phyloP scores from a whole-genome alignment of 37 sponge, comb jelly and placozoan species.

The Haliclona indistincta region DNA sequence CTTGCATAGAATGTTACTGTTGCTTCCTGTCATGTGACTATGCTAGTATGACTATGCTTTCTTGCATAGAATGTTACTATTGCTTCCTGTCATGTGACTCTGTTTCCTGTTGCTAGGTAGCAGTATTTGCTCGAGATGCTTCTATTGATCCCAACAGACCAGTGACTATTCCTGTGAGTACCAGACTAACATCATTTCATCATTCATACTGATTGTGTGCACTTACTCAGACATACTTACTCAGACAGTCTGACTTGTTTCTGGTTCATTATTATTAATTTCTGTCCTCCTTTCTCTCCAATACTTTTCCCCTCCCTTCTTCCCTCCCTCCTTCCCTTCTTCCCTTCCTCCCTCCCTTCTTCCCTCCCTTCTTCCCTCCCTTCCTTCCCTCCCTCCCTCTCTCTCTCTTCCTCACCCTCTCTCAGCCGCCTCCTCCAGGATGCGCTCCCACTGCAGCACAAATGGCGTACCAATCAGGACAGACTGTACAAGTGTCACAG shows the following conservation, averaged over 20 bases:
- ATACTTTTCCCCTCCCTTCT: neutral
- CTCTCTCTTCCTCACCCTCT: too few species aligned
- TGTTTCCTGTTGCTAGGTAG: too few species aligned
- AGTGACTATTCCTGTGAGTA: conserved; percentile 48
- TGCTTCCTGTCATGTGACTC: too few species aligned
- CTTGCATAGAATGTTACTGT: too few species aligned
- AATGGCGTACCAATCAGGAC: conserved; percentile 39
- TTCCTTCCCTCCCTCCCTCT: conserved; percentile 17
- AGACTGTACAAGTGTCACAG: conserved; percentile 20
- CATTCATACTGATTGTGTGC: too few species aligned
- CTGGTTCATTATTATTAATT: neutral
- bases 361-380: neutral
- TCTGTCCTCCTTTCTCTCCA: neutral
- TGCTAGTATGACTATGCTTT: too few species aligned
- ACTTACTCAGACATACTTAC: too few species aligned
- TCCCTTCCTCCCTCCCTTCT: neutral
- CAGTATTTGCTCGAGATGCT: conserved; percentile 62
- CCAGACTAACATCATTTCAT: too few species aligned
- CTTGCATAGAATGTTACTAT: too few species aligned
- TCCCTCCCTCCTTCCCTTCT: neutral
- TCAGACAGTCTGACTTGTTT: too few species aligned
- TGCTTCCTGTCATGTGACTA: too few species aligned
- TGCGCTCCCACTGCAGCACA: conserved; percentile 37
- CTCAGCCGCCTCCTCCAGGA: conserved; percentile 38
- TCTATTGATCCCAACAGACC: conserved; percentile 13